Conservation (phyloP, 2,113 vertebrate species). For the Cyprinus carpio region DNA sequence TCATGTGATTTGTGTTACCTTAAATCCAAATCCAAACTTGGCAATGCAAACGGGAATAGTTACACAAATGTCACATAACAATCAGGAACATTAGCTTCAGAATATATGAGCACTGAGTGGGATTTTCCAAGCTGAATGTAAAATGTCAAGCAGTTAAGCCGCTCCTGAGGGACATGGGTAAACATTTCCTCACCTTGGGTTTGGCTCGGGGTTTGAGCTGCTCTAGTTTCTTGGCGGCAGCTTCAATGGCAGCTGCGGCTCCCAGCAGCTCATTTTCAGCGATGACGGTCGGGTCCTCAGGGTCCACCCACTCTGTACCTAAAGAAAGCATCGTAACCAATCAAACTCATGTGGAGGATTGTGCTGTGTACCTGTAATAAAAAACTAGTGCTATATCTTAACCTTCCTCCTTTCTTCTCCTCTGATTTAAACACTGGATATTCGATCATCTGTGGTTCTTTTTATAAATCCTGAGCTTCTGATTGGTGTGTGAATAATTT, state of each 20-base stretch:
- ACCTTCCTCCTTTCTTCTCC: neutral
- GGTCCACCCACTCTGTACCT: constrained; percentile 96
- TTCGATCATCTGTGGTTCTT: neutral
- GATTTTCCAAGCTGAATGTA: neutral
- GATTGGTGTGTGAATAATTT: neutral
- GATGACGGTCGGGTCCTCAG: constrained; percentile 94
- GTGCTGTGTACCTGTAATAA: neutral
- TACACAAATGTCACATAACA: neutral
- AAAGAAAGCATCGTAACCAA: constrained; percentile 1
- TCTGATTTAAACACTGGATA: neutral
- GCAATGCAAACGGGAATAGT: constrained; percentile 36
- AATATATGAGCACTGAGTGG: neutral
- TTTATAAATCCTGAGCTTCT: neutral
- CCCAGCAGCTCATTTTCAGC: constrained; percentile 95
- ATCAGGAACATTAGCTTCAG: neutral
- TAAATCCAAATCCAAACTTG: constrained; percentile 55
- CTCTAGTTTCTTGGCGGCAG: constrained; percentile 98
- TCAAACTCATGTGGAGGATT: neutral
- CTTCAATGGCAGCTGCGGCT: constrained; percentile 94
- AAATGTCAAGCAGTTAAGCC: neutral
- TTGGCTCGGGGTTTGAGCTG: constrained; percentile 96
- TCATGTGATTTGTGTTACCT: constrained; percentile 49
- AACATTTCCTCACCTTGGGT: constrained; percentile 83
- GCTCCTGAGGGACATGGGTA: constrained; percentile 37
- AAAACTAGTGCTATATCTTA: neutral